phyloP scores from a whole-genome alignment of 2,888 invertebrate genomes.

The Galerucella pusilla region DNA sequence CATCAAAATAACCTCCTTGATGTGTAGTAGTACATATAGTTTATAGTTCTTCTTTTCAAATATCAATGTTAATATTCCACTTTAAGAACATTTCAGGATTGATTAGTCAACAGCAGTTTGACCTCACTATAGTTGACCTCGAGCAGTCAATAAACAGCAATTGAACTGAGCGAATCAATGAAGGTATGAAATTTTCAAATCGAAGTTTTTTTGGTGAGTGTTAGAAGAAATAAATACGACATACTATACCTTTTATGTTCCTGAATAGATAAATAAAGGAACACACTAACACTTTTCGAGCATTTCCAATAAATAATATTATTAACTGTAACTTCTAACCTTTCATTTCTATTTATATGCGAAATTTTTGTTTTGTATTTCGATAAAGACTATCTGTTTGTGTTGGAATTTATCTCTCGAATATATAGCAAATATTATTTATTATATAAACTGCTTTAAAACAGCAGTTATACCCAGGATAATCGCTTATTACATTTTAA shows the following conservation, averaged over 20 bases:
- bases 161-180: no score
- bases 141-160: no score
- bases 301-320: background rate
- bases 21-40: no score
- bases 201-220: background rate
- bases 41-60: no score
- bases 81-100: no score
- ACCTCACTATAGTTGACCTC: no score
- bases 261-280: background rate
- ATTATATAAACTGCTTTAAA: background rate
- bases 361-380: background rate
- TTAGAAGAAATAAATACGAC: background rate
- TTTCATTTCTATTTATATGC: constrained; percentile 7
- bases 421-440: background rate
- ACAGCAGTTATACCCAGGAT: background rate
- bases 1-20: no score
- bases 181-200: no score
- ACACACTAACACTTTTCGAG: background rate
- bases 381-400: background rate
- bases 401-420: background rate
- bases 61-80: no score
- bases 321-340: background rate
- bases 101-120: no score
- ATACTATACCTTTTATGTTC: background rate
- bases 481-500: background rate